Conservation (phyloP, 2,113 vertebrate genomes). For the Thinocorus orbignyianus region DNA sequence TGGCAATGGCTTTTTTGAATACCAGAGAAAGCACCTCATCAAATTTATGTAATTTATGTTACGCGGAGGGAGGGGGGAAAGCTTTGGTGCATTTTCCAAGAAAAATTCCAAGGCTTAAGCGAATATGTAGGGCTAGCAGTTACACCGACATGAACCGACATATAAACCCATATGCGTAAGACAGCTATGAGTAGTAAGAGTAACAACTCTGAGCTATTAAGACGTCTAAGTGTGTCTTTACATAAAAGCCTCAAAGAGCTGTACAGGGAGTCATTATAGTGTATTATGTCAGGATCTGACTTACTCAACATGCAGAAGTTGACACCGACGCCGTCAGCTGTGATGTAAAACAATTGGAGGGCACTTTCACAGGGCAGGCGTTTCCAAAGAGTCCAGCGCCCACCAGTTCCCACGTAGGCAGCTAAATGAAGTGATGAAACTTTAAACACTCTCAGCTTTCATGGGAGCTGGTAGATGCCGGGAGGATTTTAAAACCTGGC, state of each 20-base stretch:
- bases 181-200: slow-evolving; percentile 52
- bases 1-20: background rate
- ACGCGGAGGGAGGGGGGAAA: background rate
- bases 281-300: slow-evolving; percentile 58
- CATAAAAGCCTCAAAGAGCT: slow-evolving; percentile 56
- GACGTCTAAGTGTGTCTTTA: slow-evolving; percentile 51
- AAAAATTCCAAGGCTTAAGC: slow-evolving; percentile 27
- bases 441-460: slow-evolving; percentile 31
- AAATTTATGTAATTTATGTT: slow-evolving; percentile 23
- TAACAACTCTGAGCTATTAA: slow-evolving; percentile 60
- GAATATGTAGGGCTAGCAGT: slow-evolving; percentile 2
- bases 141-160: slow-evolving; percentile 6
- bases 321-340: slow-evolving; percentile 47
- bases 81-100: slow-evolving; percentile 57
- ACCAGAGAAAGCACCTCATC: slow-evolving; percentile 23
- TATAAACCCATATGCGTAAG: slow-evolving; percentile 32
- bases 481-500: background rate
- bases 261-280: slow-evolving; percentile 55
- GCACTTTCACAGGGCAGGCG: background rate
- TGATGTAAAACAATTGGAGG: background rate
- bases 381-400: slow-evolving; percentile 1
- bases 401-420: slow-evolving; percentile 29
- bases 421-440: slow-evolving; percentile 61
- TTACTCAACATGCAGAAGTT: slow-evolving; percentile 33
- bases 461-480: background rate